These are phyloP conservation scores for Heteromormyrus szaboi DNA, from an alignment of 2,797 vertebrate species.

Conservation along the genomic window DNA sequence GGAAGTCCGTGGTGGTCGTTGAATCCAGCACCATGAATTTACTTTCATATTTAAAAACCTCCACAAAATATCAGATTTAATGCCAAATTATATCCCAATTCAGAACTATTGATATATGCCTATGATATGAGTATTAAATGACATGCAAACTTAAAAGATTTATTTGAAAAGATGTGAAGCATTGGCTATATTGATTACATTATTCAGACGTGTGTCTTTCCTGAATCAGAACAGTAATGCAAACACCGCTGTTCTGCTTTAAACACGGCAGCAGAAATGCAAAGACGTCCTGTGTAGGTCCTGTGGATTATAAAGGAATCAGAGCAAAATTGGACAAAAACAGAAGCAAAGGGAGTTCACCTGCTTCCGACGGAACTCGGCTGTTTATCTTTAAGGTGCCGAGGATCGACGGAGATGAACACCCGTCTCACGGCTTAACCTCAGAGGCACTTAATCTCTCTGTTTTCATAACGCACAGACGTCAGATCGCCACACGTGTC, in stretches of 20 bases:
- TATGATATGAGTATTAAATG: neutral
- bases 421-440: neutral
- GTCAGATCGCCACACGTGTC: neutral
- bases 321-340: neutral
- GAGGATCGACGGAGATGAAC: neutral
- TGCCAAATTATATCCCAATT: neutral
- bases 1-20: neutral
- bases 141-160: neutral
- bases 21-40: neutral
- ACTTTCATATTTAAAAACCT: neutral
- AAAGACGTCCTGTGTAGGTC: neutral
- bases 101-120: neutral
- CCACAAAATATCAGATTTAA: neutral
- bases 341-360: neutral
- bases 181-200: neutral
- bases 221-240: neutral
- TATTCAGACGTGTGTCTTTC: neutral
- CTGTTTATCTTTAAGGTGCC: neutral
- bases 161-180: neutral
- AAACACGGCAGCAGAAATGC: neutral
- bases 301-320: neutral
- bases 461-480: neutral
- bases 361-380: neutral
- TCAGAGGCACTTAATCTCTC: neutral
- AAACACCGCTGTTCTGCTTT: neutral